Conservation (phyloP, 2,113 vertebrate species). For the Pipra filicauda region DNA sequence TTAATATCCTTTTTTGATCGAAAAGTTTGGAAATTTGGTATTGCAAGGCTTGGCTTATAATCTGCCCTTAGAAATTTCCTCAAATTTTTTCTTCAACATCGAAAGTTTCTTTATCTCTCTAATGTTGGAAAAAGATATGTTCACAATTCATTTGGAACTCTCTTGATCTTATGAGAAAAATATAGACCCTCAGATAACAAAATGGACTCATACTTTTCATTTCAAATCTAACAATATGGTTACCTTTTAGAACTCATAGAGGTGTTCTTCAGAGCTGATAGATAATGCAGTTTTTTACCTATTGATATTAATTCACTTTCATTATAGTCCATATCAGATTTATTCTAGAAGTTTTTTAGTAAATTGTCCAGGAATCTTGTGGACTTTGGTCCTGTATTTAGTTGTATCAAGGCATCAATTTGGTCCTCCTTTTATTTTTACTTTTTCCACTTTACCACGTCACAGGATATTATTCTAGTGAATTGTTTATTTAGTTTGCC, state of each 20-base stretch:
- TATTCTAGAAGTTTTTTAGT: background rate
- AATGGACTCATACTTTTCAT: background rate
- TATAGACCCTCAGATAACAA: background rate
- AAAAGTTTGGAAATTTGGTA: background rate
- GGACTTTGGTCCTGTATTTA: background rate
- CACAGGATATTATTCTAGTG: background rate
- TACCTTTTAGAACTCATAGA: background rate
- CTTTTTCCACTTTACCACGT: background rate
- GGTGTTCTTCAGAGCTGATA: background rate
- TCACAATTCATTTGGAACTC: background rate
- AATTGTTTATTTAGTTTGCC: background rate
- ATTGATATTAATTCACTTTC: background rate
- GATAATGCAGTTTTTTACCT: background rate
- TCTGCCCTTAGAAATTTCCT: background rate
- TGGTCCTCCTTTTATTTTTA: background rate
- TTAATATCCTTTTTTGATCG: background rate
- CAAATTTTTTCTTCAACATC: background rate
- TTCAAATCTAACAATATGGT: background rate
- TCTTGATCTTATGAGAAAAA: background rate
- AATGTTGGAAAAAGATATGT: background rate
- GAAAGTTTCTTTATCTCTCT: background rate
- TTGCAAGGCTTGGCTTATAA: background rate
- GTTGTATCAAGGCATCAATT: background rate
- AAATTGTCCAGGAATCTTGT: background rate
- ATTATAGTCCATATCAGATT: background rate